Conservation (phyloP, 2,797 vertebrate species). For the Tadarida brasiliensis region DNA sequence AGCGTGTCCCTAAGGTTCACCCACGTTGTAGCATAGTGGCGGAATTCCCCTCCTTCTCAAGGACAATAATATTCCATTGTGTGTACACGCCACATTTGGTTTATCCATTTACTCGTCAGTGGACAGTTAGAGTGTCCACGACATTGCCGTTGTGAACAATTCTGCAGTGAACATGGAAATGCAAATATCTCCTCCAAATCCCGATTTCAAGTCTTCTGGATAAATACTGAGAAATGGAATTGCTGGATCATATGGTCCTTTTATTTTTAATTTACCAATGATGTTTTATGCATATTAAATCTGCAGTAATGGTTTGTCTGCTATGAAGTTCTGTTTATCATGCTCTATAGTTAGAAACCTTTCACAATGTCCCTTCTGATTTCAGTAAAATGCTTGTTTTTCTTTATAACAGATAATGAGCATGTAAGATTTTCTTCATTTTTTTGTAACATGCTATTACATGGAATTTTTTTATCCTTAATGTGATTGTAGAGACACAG, state of each 20-base stretch:
- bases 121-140: neutral
- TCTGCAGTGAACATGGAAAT: neutral
- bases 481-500: neutral
- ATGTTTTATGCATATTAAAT: neutral
- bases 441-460: neutral
- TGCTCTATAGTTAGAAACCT: neutral
- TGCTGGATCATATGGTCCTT: neutral
- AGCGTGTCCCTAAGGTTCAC: neutral
- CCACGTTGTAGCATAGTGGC: neutral
- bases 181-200: neutral
- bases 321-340: neutral
- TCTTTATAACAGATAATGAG: conserved; percentile 15
- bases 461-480: neutral
- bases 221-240: neutral
- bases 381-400: conserved; percentile 17
- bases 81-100: neutral
- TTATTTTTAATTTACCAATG: neutral
- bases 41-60: neutral
- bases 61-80: neutral
- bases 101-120: neutral
- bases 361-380: neutral
- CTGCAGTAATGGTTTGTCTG: neutral
- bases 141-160: neutral
- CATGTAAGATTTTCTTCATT: neutral
- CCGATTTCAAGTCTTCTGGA: conserved; percentile 1